A percentile compares a stretch with the other conserved stretches of the same genome.
These are phyloP conservation scores for Phyllotreta cruciferae DNA, from an alignment of 2,888 invertebrate genomes.

Conservation along the genomic window DNA sequence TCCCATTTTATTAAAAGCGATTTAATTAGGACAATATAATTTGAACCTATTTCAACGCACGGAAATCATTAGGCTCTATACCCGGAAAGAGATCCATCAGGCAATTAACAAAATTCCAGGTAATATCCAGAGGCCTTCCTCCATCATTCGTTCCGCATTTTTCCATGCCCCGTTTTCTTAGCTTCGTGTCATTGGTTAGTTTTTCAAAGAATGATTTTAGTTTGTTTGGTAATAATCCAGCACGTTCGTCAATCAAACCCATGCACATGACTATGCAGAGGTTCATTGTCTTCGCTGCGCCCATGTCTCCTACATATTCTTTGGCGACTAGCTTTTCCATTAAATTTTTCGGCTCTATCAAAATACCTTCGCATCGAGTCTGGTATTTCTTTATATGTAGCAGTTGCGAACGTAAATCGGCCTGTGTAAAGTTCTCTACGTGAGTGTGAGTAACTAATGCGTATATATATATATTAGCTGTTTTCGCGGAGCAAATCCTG, in stretches of 20 bases:
- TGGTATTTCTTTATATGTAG: neutral
- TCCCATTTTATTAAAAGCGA: too few species aligned
- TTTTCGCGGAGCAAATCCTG: too few species aligned
- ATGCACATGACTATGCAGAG: constrained; percentile 1
- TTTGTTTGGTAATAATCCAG: neutral
- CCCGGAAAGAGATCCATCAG: neutral
- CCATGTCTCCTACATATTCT: neutral
- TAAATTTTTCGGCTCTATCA: constrained; percentile 1
- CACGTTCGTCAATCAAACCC: neutral
- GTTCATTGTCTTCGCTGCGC: neutral
- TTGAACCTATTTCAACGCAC: too few species aligned
- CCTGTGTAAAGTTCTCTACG: neutral
- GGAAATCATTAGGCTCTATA: neutral
- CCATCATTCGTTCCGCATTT: constrained; percentile 18
- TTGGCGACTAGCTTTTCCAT: neutral
- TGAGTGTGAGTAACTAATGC: too few species aligned
- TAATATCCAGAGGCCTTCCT: constrained; percentile 2
- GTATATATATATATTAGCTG: too few species aligned
- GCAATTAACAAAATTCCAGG: constrained; percentile 9
- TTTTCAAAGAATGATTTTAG: neutral
- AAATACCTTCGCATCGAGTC: neutral
- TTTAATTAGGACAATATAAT: too few species aligned
- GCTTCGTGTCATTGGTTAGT: neutral
- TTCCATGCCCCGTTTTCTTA: neutral
- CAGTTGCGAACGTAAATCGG: neutral